phyloP scores from a whole-genome alignment of 2,797 vertebrate species.

The Oreochromis grahami region DNA sequence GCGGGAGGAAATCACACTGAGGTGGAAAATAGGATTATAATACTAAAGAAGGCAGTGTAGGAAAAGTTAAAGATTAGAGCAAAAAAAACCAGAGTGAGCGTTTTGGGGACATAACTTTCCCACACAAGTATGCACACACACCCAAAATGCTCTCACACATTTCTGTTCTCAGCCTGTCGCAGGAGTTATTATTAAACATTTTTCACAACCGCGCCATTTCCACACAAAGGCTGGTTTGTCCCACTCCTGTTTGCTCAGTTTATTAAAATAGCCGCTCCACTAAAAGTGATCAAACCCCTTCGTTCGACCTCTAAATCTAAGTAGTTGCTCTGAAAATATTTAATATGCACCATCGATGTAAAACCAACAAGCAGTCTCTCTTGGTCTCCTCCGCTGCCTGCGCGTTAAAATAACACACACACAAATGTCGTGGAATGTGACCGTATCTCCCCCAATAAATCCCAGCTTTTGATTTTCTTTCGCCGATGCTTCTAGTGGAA shows the following conservation, averaged over 20 bases:
- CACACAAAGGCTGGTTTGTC: slow-evolving; percentile 55
- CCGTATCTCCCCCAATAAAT: slow-evolving; percentile 57
- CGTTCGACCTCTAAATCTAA: slow-evolving; percentile 46
- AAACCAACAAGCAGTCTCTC: slow-evolving; percentile 55
- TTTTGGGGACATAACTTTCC: slow-evolving; percentile 46
- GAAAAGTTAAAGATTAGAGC: slow-evolving; percentile 53
- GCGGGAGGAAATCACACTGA: slow-evolving; percentile 59
- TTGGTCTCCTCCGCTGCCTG: slow-evolving; percentile 21
- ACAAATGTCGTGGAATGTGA: slow-evolving; percentile 55
- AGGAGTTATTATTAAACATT: slow-evolving; percentile 51
- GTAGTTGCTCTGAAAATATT: slow-evolving; percentile 65
- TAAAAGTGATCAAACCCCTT: slow-evolving; percentile 58
- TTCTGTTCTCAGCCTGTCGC: not conserved
- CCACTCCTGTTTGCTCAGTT: slow-evolving; percentile 42
- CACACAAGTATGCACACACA: slow-evolving; percentile 38
- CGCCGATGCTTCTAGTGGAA: slow-evolving; percentile 27
- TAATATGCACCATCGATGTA: slow-evolving; percentile 52
- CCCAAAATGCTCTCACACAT: slow-evolving; percentile 11
- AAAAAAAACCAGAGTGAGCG: slow-evolving; percentile 9
- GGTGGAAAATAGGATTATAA: slow-evolving; percentile 70
- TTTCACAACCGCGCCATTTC: slow-evolving; percentile 23
- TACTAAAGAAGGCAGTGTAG: slow-evolving; percentile 19
- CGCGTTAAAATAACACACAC: slow-evolving; percentile 63
- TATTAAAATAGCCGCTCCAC: slow-evolving; percentile 57
- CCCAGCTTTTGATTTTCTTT: slow-evolving; percentile 47